Evolutionary conservation across 1,140 invertebrate species (phyloP), one percentile per base, ranked within the genome.

Genomic region (Neodiprion fabricii): DNA sequence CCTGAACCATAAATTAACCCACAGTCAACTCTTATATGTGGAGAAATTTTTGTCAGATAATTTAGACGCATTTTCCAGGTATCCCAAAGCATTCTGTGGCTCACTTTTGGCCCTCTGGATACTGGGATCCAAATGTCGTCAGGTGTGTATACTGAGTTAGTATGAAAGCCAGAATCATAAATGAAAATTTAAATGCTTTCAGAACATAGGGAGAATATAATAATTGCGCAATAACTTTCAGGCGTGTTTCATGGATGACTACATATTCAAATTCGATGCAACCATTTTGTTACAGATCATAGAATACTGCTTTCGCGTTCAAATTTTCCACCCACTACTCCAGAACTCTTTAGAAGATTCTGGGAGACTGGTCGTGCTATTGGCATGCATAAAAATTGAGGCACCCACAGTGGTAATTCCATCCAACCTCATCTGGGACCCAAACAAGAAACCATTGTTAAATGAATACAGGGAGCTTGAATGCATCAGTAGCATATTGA

Each of bases 371-470:
- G 69, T 76, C 10, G 69, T 80, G 48, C 70, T 81, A 14, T 14
- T 81, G n/a, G 70, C 9, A 47, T 76, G 73, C 50, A 71, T 80
- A 40, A 50, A 2, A 67, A 67, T 79, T 40, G 80, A 81, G 75
- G 28, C 71, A 23, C 72, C 77, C 40, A 23, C 74, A 12, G 74
- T 76, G 9, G 65, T 71, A 70, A 75, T 81, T 11, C 76, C 76
- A 9, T 0, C 2, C 9, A 14, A 53, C 67, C 72, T 78, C 7
- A 9, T 61, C 53, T 14, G 0, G 11, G 9, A 61, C 53, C 3
- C 48, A 61, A n/a, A 67, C 14, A 10, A 49, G 61, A 9, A 21
- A 74, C n/a, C 71, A 76, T 14, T 40, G 40, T 68, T 65, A 53
- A 53, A 75, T 71, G 40, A 23, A 73, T 72, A 17, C 40, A 14